Evolutionary conservation across 2,797 vertebrate species (phyloP), one percentile per base, ranked within the genome.

Genomic region (Myripristis murdjan): DNA sequence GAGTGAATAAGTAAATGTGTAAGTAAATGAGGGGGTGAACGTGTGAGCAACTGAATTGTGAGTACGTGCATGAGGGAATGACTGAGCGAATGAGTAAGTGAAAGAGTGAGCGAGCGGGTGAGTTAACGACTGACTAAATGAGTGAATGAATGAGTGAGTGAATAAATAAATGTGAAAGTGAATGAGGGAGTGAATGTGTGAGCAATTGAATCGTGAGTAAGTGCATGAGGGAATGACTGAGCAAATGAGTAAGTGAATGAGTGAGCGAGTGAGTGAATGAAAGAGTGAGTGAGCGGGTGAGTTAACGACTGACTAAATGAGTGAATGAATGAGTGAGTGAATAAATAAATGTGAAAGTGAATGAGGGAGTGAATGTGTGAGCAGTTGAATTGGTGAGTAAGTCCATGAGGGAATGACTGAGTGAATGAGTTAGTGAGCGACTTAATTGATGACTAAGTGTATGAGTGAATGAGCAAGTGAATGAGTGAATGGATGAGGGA

Each of bases 381-480:
- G 20, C 20, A 20, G 20, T 20, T 20, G 20, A 20, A 1, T 20
- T 39, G 47, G 35, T 53, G 70, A 41, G 43, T 33, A 18, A 33
- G 48, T 1, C n/a, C 44, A 48, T 14, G n/a, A 61, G 49, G 26
- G 1, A 20, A 1, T 20, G 20, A 20, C 1, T 20, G 20, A 20
- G 20, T 20, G 1, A 20, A 1, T 20, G 20, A 20, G 20, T 20
- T 20, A 20, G 20, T 20, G 20, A 20, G 20, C 20, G 20, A 20
- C 20, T 35, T 33, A 52, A 20, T 33, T 47, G 20, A 6, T 39
- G 62, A 1, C 1, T 33, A 20, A n/a, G 26, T 47, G 66, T 46
- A 51, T 22, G 54, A n/a, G 24, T 41, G 24, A 14, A 49, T 56
- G 28, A 48, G 56, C 75, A 67, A 70, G 18, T 67, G 35, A n/a